Base-by-base conservation (phyloP, 2,888 invertebrate species). In the Eilema sororculum region DNA sequence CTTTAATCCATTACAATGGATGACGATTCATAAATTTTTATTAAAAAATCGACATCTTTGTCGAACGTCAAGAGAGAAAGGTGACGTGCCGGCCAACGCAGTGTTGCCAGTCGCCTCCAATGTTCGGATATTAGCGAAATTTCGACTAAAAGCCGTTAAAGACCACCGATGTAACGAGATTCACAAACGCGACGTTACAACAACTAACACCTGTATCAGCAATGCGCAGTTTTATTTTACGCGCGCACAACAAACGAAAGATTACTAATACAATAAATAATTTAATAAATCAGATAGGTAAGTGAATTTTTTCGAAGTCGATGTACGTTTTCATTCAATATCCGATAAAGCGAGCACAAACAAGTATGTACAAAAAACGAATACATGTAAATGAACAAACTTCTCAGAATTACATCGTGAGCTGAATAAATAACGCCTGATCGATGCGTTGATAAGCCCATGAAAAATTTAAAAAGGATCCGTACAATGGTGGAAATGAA, bases 381-480 rank as follows among this genome's bases (percentile, higher is more conserved):
- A 91, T 91, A 89, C 89, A 92, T 92, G 90, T 89, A 93, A 93
- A 93, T 91, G 91, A 92, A 91, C 85, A 89, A 91, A 91, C 87
- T 93, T 91, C 88, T 90, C 84, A 86, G 90, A 88, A 91, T 92
- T 89, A 91, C 87, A 86, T 81, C 92, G 92, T 93, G 93, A 90
- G 86, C 87, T 90, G 93, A 94, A 93, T 93, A 92, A 91, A 89
- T 93, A 92, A 90, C 85, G 86, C 78, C 84, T 91, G 92, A 92
- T 94, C 91, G 91, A 93, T 92, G 90, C 85, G 89, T 91, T 93
- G 93, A 93, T 93, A 93, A 93, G 90, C 84, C 88, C 86, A 89
- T 91, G 89, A 90, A 91, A 91, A 90, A 87, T 93, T 92, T 91
- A 89, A 91, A 91, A 87, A 90, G 83, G 85, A 87, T 90, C 78